Evolutionary conservation across 1,140 invertebrate genomes (phyloP).

Genomic region (Drosophila watanabei): DNA sequence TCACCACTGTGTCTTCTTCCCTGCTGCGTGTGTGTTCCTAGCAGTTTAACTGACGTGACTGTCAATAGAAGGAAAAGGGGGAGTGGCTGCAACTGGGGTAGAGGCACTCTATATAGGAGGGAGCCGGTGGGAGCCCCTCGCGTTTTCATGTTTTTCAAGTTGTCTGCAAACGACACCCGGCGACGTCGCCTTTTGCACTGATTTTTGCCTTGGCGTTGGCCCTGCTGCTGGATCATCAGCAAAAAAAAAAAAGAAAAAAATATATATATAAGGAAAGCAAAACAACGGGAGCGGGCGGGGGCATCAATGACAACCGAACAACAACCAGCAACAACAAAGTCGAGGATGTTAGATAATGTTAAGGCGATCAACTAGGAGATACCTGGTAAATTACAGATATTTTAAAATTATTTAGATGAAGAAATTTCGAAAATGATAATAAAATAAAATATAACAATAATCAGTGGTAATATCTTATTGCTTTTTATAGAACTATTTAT

Average conservation of each 20-base stretch:
- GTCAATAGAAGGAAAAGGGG: constrained; percentile 55
- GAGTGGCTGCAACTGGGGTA: not conserved
- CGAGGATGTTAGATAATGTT: not conserved
- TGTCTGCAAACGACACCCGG: constrained; percentile 72
- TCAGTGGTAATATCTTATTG: no score
- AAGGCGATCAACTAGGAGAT: constrained; percentile 5
- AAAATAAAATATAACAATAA: not conserved
- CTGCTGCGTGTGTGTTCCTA: constrained; percentile 76
- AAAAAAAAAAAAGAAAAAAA: constrained; percentile 61
- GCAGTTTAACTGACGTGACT: constrained; percentile 79
- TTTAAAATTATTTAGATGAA: not conserved
- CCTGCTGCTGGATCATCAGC: constrained; percentile 60
- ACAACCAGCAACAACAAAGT: constrained; percentile 40
- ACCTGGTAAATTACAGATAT: not conserved
- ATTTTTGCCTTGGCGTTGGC: constrained; percentile 49
- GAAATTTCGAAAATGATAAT: not conserved
- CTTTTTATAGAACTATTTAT: no score
- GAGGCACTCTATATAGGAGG: constrained; percentile 19
- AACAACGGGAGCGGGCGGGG: constrained; percentile 35
- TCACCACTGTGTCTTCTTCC: constrained; percentile 4
- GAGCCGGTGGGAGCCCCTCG: constrained; percentile 10
- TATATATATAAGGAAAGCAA: constrained; percentile 36
- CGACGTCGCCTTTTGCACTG: constrained; percentile 66
- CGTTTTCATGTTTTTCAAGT: constrained; percentile 65
- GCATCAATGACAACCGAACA: constrained; percentile 73